These are phyloP conservation scores for Calameuta pallipes DNA, from an alignment of 2,888 invertebrate genomes.

Conservation along the genomic window DNA sequence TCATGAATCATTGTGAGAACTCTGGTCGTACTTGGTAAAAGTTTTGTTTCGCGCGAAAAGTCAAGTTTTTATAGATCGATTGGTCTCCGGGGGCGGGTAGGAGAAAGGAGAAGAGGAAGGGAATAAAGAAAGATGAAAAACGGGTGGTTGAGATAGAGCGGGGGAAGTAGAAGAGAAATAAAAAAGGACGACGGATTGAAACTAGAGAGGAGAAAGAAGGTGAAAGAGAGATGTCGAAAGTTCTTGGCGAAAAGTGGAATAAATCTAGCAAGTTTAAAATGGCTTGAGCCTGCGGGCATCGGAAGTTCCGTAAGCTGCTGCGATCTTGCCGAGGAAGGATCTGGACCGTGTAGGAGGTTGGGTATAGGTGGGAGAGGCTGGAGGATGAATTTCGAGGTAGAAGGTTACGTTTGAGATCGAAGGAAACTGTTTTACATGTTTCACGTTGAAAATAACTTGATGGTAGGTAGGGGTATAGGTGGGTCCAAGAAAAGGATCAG, in stretches of 20 bases:
- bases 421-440: not conserved
- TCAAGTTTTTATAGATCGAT: not conserved
- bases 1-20: not conserved
- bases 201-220: not conserved
- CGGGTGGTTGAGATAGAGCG: not conserved
- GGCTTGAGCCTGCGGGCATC: constrained; percentile 15
- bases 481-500: constrained; percentile 23
- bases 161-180: not conserved
- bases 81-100: not conserved
- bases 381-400: not conserved
- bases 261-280: constrained; percentile 20
- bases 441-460: not conserved
- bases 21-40: not conserved
- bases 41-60: not conserved
- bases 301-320: constrained; percentile 7
- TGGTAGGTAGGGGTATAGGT: constrained; percentile 20
- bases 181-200: not conserved
- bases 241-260: constrained; percentile 16
- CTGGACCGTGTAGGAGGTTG: not conserved
- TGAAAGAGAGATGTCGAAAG: not conserved
- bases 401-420: not conserved
- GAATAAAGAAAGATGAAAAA: not conserved
- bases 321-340: not conserved
- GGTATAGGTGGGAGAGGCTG: not conserved
- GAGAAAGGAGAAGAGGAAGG: not conserved